Percentiles rank a stretch among this genome's conserved stretches.
Evolutionary conservation across 2,113 vertebrate species (phyloP).

Genomic region (Perognathus longimembris): DNA sequence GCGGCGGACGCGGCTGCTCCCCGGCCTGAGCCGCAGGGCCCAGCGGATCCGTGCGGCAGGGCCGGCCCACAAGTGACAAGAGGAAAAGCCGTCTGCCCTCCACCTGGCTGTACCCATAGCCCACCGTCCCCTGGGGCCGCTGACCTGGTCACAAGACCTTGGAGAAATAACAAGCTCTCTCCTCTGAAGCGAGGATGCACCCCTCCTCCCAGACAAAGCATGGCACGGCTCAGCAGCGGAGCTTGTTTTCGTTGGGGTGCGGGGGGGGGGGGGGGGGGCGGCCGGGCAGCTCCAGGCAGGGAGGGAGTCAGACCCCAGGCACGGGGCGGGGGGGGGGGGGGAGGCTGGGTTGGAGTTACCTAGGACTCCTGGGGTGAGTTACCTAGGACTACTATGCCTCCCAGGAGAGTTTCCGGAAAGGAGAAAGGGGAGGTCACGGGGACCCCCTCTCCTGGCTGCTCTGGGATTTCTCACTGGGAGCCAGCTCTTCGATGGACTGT

Average conservation of each 20-base stretch:
- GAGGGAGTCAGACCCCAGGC: neutral
- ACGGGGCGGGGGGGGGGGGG: no score
- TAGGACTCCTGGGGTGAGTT: neutral
- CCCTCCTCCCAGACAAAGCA: neutral
- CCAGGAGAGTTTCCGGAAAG: neutral
- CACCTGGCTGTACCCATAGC: neutral
- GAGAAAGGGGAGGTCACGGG: no score
- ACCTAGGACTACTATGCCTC: neutral
- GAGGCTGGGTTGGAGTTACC: no score
- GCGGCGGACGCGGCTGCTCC: no score
- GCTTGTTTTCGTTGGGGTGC: neutral
- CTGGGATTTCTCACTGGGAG: neutral
- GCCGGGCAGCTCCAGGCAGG: no score
- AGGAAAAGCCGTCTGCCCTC: neutral
- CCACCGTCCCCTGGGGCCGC: neutral
- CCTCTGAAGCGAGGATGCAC: neutral
- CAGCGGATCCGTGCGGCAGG: no score
- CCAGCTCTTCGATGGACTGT: fast-evolving
- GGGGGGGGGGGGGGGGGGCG: no score
- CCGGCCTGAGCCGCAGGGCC: no score
- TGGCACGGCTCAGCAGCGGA: no score
- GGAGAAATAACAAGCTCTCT: neutral
- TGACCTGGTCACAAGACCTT: neutral
- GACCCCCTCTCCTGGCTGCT: no score
- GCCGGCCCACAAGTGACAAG: no score